A percentile compares a stretch with the other conserved stretches of the same genome.
phyloP scores from a whole-genome alignment of 1,140 invertebrate genomes.

The Apis laboriosa region DNA sequence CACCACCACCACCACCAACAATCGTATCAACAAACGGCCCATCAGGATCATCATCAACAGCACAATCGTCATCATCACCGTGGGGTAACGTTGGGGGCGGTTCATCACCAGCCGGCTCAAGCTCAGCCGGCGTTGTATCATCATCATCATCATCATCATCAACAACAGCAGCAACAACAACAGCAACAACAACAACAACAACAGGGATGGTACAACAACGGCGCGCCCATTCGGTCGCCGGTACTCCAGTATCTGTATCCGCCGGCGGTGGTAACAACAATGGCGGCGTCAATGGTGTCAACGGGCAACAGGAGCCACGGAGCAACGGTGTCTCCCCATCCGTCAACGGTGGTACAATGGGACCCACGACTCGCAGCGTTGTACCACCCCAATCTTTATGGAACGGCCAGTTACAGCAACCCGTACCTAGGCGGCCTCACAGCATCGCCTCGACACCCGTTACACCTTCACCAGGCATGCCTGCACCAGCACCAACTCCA shows the following conservation, averaged over 20 bases:
- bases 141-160: no score
- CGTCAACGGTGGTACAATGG: conserved; percentile 52
- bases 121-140: conserved; percentile 53
- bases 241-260: conserved; percentile 70
- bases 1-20: conserved; percentile 49
- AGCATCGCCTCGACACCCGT: conserved; percentile 79
- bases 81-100: conserved; percentile 14
- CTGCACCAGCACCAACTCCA: conserved; percentile 65
- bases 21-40: conserved; percentile 27
- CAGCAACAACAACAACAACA: no score
- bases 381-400: conserved; percentile 77
- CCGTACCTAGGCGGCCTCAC: conserved; percentile 75
- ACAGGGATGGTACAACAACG: conserved; percentile 69
- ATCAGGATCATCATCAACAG: conserved; percentile 47
- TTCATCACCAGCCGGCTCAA: conserved; percentile 40
- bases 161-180: no score
- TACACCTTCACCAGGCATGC: conserved; percentile 56
- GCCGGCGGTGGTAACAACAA: conserved; percentile 53
- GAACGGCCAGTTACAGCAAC: conserved; percentile 77
- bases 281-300: conserved; percentile 59
- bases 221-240: conserved; percentile 73
- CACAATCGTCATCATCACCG: conserved; percentile 45
- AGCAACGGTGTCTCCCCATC: conserved; percentile 25
- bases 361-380: conserved; percentile 69
- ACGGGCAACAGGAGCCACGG: conserved; percentile 60